Evolutionary conservation across 2,888 invertebrate species (phyloP).

Genomic region (Cantharis rufa): DNA sequence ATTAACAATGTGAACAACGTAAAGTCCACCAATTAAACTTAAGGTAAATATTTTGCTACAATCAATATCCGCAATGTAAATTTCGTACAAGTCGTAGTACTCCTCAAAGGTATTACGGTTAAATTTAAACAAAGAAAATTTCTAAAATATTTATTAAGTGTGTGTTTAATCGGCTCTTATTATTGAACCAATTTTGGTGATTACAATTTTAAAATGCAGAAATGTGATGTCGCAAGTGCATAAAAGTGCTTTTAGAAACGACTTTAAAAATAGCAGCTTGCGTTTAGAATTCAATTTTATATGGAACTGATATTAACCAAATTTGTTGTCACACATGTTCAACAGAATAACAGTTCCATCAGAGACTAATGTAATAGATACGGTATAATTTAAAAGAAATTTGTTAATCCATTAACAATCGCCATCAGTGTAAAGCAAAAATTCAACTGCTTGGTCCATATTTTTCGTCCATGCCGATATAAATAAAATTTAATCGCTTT

Average conservation of each 20-base stretch:
- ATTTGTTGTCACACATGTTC: conserved; percentile 1
- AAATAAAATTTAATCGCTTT: neutral
- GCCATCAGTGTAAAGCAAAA: neutral
- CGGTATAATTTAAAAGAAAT: neutral
- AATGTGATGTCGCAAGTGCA: neutral
- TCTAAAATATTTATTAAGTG: neutral
- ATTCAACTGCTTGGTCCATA: neutral
- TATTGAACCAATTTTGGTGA: neutral
- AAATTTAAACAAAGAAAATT: neutral
- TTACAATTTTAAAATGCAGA: neutral
- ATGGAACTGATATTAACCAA: neutral
- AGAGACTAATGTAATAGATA: neutral
- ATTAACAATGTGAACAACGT: neutral
- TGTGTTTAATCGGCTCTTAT: neutral
- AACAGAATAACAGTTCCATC: neutral
- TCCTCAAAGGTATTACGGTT: neutral
- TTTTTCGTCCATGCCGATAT: neutral
- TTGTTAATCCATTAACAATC: neutral
- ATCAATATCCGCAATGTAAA: neutral
- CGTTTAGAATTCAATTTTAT: conserved; percentile 1
- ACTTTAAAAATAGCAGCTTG: neutral
- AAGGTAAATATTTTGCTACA: neutral
- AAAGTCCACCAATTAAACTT: neutral
- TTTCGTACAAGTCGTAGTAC: neutral
- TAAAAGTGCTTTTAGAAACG: neutral